Evolutionary conservation across 1,140 invertebrate species (phyloP).

Genomic region (Magallana ariakensis): DNA sequence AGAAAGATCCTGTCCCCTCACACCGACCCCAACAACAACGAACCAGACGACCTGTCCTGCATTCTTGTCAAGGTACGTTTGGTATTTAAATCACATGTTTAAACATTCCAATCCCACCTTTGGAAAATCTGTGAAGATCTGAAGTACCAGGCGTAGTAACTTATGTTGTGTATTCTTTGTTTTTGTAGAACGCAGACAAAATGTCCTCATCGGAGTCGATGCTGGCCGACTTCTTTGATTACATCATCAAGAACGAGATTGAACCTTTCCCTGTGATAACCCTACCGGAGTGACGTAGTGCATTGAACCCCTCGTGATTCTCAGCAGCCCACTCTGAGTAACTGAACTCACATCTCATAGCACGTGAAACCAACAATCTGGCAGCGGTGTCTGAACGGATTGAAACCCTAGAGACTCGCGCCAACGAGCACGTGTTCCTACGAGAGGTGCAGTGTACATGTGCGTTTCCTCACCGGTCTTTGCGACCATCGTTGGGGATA

Average conservation of each 20-base stretch:
- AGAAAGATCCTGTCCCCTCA: slow-evolving; percentile 1
- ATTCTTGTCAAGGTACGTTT: slow-evolving; percentile 45
- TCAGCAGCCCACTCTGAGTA: slow-evolving; percentile 34
- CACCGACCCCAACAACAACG: slow-evolving; percentile 41
- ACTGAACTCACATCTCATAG: slow-evolving; percentile 1
- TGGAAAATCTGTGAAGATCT: neutral
- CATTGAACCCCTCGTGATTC: slow-evolving; percentile 7
- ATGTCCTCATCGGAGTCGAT: slow-evolving; percentile 17
- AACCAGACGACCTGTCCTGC: slow-evolving; percentile 33
- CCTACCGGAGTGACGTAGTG: slow-evolving; percentile 30
- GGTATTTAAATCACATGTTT: slow-evolving; percentile 8
- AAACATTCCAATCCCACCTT: neutral
- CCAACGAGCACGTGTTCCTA: slow-evolving; percentile 24
- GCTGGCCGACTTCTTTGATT: slow-evolving; percentile 22
- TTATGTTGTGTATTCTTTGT: neutral
- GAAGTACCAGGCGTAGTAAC: neutral
- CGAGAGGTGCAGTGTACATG: neutral
- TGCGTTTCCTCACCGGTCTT: neutral
- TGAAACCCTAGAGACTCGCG: neutral
- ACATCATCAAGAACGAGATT: slow-evolving; percentile 27
- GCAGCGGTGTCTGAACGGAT: slow-evolving; percentile 22
- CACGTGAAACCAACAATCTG: neutral
- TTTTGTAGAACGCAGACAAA: slow-evolving; percentile 20
- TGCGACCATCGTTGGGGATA: neutral
- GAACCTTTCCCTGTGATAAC: slow-evolving; percentile 32